Evolutionary conservation across 2,888 invertebrate genomes (phyloP).

Genomic region (Unio delphinus): DNA sequence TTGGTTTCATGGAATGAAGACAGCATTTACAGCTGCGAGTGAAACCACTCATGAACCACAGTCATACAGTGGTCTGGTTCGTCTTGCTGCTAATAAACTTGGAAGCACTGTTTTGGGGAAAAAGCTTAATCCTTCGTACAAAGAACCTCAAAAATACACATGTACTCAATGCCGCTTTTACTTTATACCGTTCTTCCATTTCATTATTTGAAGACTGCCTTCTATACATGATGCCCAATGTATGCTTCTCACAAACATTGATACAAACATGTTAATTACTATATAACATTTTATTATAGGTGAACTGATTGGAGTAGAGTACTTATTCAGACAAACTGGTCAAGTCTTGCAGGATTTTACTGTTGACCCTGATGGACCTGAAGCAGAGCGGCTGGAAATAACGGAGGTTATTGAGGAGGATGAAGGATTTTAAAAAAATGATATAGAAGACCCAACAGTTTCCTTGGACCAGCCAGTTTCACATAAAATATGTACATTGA

Average conservation of each 20-base stretch:
- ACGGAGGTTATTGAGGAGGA: constrained; percentile 10
- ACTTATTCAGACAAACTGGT: constrained; percentile 30
- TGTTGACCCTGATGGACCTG: background rate
- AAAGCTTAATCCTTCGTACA: constrained; percentile 6
- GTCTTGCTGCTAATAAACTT: constrained; percentile 14
- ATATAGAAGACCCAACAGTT: constrained; percentile 1
- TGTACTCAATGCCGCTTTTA: background rate
- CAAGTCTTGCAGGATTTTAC: constrained; percentile 4
- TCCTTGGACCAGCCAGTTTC: background rate
- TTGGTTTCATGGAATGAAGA: constrained; percentile 30
- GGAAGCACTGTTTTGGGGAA: constrained; percentile 10
- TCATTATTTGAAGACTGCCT: background rate
- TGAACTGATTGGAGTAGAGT: constrained; percentile 36
- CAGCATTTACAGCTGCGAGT: constrained; percentile 6
- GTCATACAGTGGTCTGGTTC: constrained; percentile 14
- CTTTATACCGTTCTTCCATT: background rate
- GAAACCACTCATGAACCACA: constrained; percentile 2
- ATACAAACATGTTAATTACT: background rate
- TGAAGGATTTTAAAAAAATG: constrained; percentile 25
- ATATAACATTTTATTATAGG: constrained; percentile 12
- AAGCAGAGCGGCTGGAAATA: constrained; percentile 6
- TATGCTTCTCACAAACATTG: background rate
- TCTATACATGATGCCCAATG: background rate
- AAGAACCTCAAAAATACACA: constrained; percentile 24
- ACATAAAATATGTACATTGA: background rate